Conservation (phyloP, 2,113 vertebrate genomes). For the Micronycteris hirsuta region DNA sequence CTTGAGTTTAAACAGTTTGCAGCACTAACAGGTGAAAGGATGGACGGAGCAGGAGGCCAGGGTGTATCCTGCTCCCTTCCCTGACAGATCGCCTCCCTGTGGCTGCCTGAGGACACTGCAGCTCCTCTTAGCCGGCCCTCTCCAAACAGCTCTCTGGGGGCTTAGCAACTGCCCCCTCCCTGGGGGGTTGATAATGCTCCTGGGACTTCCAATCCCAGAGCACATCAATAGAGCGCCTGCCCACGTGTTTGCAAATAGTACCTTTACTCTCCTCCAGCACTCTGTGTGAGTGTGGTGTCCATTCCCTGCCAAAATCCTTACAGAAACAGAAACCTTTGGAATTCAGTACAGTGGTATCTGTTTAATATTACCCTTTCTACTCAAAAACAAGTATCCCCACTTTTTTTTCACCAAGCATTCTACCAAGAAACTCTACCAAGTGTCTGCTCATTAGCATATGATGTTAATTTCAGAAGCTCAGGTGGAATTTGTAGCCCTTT, state of each 20-base stretch:
- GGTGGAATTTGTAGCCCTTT: conserved; percentile 27
- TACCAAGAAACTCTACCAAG: not conserved
- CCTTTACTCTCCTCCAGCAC: not conserved
- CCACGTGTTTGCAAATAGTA: rapidly evolving
- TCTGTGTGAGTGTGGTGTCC: rapidly evolving
- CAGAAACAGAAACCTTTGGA: not conserved
- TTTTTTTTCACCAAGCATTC: not conserved
- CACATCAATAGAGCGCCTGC: not conserved
- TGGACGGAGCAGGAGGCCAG: no score
- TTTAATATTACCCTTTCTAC: not conserved
- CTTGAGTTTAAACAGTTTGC: not conserved
- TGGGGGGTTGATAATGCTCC: rapidly evolving
- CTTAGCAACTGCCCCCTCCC: not conserved
- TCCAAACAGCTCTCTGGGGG: not conserved
- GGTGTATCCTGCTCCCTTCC: no score
- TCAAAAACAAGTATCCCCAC: not conserved
- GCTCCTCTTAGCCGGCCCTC: not conserved
- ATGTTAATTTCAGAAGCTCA: conserved; percentile 24
- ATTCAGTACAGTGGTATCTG: not conserved
- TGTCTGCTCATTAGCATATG: not conserved
- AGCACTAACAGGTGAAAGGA: not conserved
- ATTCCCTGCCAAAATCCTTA: not conserved
- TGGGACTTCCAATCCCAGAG: rapidly evolving
- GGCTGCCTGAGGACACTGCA: not conserved
- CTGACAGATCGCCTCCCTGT: not conserved